Conservation (phyloP, 2,797 vertebrate genomes). For the Amphiprion clarkii region DNA sequence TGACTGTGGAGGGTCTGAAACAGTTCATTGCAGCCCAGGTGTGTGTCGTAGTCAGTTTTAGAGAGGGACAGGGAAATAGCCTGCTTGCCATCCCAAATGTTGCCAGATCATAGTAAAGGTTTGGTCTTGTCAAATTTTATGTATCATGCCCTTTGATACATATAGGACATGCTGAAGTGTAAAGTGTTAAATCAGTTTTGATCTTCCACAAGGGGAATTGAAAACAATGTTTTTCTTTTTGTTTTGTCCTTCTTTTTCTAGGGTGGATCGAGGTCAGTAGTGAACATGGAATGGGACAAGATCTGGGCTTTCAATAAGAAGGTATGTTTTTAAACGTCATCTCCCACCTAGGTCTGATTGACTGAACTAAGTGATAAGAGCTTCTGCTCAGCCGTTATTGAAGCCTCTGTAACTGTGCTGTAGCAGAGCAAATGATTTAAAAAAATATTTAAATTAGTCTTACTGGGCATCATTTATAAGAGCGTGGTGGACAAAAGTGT, state of each 20-base stretch:
- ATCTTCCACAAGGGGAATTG: background rate
- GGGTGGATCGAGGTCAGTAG: conserved; percentile 97
- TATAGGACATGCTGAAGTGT: background rate
- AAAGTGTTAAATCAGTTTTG: background rate
- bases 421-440: background rate
- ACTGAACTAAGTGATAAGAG: background rate
- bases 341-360: background rate
- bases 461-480: background rate
- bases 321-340: conserved; percentile 79
- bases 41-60: background rate
- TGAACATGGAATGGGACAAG: conserved; percentile 99
- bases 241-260: conserved; percentile 57
- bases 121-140: no score
- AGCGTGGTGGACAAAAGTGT: background rate
- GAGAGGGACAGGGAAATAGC: background rate
- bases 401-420: conserved; percentile 2
- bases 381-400: background rate
- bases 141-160: background rate
- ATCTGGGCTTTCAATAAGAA: conserved; percentile 99
- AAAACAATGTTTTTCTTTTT: background rate
- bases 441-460: background rate
- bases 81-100: background rate
- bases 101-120: background rate
- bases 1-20: conserved; percentile 98
- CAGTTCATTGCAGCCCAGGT: conserved; percentile 99